Evolutionary conservation across 2,888 invertebrate genomes (phyloP).

Genomic region (Baccha elongata): DNA sequence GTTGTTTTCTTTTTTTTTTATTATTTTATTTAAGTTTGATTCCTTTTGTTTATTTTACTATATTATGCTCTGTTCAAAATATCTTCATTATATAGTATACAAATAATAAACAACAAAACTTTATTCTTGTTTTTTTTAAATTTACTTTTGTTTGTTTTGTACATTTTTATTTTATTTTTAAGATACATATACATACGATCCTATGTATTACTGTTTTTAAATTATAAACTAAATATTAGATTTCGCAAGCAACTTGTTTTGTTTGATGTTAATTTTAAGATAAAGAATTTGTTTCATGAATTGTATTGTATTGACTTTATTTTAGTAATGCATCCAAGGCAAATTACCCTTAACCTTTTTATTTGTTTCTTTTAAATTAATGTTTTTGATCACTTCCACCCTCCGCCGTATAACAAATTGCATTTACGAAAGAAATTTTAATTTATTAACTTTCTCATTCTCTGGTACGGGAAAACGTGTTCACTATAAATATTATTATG

Average conservation of each 20-base stretch:
- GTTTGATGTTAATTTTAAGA: slow-evolving; percentile 46
- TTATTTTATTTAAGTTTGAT: slow-evolving; percentile 43
- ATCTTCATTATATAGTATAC: slow-evolving; percentile 72
- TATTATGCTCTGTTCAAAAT: slow-evolving; percentile 76
- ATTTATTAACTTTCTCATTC: slow-evolving; percentile 12
- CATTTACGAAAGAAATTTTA: slow-evolving; percentile 23
- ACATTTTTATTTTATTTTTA: slow-evolving; percentile 75
- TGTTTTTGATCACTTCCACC: slow-evolving; percentile 41
- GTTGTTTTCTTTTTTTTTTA: slow-evolving; percentile 35
- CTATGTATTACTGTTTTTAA: slow-evolving; percentile 68
- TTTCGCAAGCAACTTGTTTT: slow-evolving; percentile 59
- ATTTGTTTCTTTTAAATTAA: slow-evolving; percentile 15
- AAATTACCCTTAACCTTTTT: slow-evolving; percentile 37
- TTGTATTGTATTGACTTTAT: slow-evolving; percentile 28
- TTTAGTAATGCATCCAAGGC: slow-evolving; percentile 38
- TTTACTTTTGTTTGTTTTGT: slow-evolving; percentile 74
- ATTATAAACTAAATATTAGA: slow-evolving; percentile 65
- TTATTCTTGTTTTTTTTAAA: slow-evolving; percentile 61
- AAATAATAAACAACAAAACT: slow-evolving; percentile 64
- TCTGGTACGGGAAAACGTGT: slow-evolving; percentile 53
- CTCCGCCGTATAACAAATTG: slow-evolving; percentile 43
- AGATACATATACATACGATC: slow-evolving; percentile 75
- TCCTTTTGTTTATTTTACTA: slow-evolving; percentile 72
- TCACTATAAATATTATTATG: slow-evolving; percentile 62
- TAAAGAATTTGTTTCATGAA: slow-evolving; percentile 43